Base-by-base conservation (phyloP, 1,140 invertebrate genomes). In the Dryas iulia region DNA sequence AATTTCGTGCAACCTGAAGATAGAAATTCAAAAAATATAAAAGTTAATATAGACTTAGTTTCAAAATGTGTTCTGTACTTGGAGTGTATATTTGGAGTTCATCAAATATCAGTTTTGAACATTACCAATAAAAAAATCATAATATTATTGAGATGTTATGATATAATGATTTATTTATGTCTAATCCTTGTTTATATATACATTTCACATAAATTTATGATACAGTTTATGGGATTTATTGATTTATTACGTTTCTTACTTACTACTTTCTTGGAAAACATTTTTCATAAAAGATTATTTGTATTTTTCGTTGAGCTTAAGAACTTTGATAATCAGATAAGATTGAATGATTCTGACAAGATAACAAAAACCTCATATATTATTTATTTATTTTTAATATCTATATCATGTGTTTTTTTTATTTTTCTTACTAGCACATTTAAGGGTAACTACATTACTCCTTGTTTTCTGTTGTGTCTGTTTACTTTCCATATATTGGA, bases 401-500 rank as follows among this genome's bases (percentile, higher is more conserved):
- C 24, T 25, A 1, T 8, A 25, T 3, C n/a, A 12, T 24, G 53
- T 2, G 3, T 56, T 56, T 56, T 8, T 12, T 56, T 56, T 0
- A 24, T 10, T 26, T 25, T 25, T 26, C 7, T 56, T 18, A 5
- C 11, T 12, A 24, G 11, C 10, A 14, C 21, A 0, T 2, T 7
- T 56, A 11, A 12, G 24, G 5, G 3, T 26, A 12, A 24, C 12
- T 26, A n/a, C 23, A n/a, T 26, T 56, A 0, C 10, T 8, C 11
- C 1, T 6, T 56, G 6, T 26, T 7, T 56, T 26, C n/a, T 18
- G 12, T 0, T 24, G 21, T 14, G 7, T 7, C 0, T 39, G 2
- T 21, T 59, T 33, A 39, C 58, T 5, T 33, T 35, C 28, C 53
- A 69, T 23, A 24, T 53, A 5, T 1, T 69, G 3, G 53, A 58